A percentile compares a stretch with the other conserved stretches of the same genome.
Evolutionary conservation across 2,113 vertebrate species (phyloP).

Genomic region (Alosa alosa): DNA sequence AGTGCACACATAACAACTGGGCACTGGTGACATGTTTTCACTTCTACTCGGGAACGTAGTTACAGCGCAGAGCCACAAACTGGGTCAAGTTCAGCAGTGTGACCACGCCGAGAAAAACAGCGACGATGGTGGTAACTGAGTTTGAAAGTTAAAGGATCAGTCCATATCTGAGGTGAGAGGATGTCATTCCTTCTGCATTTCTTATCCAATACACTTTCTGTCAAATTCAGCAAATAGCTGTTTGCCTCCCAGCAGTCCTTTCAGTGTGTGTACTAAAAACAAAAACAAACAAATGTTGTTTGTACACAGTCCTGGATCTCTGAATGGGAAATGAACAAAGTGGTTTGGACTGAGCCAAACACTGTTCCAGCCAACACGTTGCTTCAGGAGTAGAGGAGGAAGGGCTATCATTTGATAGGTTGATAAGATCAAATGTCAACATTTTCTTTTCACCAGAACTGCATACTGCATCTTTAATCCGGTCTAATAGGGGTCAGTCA

Average conservation of each 20-base stretch:
- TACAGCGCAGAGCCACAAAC: background rate
- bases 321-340: too few species aligned
- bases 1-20: background rate
- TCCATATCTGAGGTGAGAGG: too few species aligned
- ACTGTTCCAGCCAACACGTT: background rate
- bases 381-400: background rate
- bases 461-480: background rate
- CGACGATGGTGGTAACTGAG: too few species aligned
- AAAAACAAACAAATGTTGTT: too few species aligned
- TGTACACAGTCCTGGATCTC: too few species aligned
- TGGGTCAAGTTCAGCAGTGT: too few species aligned
- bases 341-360: background rate
- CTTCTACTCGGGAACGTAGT: background rate
- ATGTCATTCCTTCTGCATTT: too few species aligned
- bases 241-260: background rate
- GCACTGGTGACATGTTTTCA: background rate
- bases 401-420: background rate
- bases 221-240: background rate
- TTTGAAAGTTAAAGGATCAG: too few species aligned
- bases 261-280: background rate
- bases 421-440: background rate
- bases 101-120: too few species aligned
- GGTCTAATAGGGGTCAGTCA: too few species aligned
- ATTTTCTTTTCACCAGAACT: background rate
- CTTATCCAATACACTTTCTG: background rate